Conservation (phyloP, 2,888 invertebrate species). For the Pristionchus entomophagus region DNA sequence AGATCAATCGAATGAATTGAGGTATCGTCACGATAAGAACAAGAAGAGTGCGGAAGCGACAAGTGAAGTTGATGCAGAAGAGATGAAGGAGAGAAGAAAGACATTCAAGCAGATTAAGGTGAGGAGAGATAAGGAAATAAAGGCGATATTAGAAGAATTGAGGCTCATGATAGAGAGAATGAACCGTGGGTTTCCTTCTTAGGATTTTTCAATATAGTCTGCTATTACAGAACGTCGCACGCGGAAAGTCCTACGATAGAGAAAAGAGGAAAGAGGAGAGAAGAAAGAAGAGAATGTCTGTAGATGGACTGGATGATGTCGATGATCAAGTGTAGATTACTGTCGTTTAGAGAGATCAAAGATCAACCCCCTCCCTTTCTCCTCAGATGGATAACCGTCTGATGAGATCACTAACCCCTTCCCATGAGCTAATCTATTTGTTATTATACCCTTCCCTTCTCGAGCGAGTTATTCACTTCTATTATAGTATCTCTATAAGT, state of each 20-base stretch:
- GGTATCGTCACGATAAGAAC: conserved; percentile 72
- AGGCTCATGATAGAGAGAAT: neutral
- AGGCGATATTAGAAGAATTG: neutral
- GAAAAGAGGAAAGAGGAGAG: conserved; percentile 38
- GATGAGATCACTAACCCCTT: neutral
- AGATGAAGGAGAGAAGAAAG: conserved; percentile 64
- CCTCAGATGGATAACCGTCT: conserved; percentile 10
- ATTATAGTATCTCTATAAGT: conserved; percentile 46
- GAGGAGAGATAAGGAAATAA: neutral
- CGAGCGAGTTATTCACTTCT: neutral
- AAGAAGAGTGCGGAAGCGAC: conserved; percentile 56
- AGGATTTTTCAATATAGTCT: too few relatives aligned
- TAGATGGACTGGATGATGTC: neutral
- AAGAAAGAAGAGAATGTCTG: conserved; percentile 35
- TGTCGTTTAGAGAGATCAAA: neutral
- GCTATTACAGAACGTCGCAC: conserved; percentile 2
- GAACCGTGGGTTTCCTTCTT: too few relatives aligned
- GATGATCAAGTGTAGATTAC: conserved; percentile 30
- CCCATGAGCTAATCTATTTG: conserved; percentile 31
- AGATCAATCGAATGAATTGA: conserved; percentile 16
- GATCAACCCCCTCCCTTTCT: neutral
- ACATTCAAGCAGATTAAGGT: conserved; percentile 66
- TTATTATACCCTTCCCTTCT: neutral
- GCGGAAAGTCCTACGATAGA: conserved; percentile 40
- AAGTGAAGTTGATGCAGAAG: conserved; percentile 56